These are phyloP conservation scores for Euschistus heros DNA, from an alignment of 1,140 invertebrate species.

Conservation along the genomic window DNA sequence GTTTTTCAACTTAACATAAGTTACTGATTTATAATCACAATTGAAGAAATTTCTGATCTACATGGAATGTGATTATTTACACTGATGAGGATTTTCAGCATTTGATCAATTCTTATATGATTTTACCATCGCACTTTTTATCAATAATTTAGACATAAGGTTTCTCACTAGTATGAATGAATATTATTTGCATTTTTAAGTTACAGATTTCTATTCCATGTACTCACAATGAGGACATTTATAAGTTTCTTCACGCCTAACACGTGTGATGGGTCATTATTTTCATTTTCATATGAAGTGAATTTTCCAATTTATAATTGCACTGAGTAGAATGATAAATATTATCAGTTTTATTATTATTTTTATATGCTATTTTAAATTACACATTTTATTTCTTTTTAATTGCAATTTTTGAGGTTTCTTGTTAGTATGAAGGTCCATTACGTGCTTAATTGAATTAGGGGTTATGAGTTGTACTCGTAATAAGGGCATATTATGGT, in stretches of 20 bases:
- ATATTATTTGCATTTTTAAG: not conserved
- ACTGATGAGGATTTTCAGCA: too few species aligned
- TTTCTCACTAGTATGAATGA: not conserved
- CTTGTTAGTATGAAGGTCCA: not conserved
- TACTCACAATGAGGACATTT: not conserved
- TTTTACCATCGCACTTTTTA: too few species aligned
- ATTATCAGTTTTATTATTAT: not conserved
- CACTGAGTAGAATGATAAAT: not conserved
- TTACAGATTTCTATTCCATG: not conserved
- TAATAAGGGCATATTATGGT: not conserved
- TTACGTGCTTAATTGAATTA: not conserved
- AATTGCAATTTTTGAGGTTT: not conserved
- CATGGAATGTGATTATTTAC: too few species aligned
- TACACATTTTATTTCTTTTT: too few species aligned
- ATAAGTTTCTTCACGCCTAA: not conserved
- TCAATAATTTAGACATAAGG: not conserved
- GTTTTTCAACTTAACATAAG: not conserved
- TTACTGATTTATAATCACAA: not conserved
- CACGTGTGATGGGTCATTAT: not conserved
- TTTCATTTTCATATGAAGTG: not conserved
- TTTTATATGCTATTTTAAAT: not conserved
- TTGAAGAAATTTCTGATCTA: too few species aligned
- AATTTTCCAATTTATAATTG: not conserved
- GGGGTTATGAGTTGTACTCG: not conserved
- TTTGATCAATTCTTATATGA: too few species aligned